Conservation (phyloP, 1,140 invertebrate genomes). For the Lucilia cuprina region DNA sequence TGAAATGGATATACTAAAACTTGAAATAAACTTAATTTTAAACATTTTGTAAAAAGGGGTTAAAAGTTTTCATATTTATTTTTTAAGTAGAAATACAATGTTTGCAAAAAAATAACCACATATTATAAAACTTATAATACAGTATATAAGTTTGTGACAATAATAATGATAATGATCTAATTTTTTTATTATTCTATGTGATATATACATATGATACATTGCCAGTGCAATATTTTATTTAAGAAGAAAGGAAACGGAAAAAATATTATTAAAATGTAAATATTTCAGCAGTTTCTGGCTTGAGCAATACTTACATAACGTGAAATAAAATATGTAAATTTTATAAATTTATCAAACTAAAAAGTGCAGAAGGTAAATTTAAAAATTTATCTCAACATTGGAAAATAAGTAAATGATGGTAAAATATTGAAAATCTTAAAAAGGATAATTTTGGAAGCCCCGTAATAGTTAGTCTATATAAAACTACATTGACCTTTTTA, state of each 20-base stretch:
- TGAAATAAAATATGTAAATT: background rate
- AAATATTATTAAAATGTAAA: background rate
- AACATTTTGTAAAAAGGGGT: background rate
- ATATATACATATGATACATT: background rate
- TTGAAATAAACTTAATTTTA: background rate
- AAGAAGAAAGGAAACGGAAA: background rate
- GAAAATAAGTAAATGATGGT: too few relatives aligned
- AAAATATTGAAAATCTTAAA: too few relatives aligned
- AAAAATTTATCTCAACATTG: too few relatives aligned
- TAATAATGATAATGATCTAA: background rate
- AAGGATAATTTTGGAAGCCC: too few relatives aligned
- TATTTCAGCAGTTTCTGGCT: background rate
- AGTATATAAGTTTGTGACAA: background rate
- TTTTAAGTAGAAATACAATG: background rate
- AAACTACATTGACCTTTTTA: too few relatives aligned
- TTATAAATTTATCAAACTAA: background rate
- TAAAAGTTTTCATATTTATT: background rate
- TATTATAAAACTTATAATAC: background rate
- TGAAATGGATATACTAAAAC: too few relatives aligned
- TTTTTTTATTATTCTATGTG: background rate
- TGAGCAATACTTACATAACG: too few relatives aligned
- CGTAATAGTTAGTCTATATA: too few relatives aligned
- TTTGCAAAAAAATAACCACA: background rate
- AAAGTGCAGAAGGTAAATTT: too few relatives aligned
- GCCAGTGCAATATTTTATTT: background rate